Base-by-base conservation (phyloP, 2,797 vertebrate genomes). In the Harpagifer antarcticus region DNA sequence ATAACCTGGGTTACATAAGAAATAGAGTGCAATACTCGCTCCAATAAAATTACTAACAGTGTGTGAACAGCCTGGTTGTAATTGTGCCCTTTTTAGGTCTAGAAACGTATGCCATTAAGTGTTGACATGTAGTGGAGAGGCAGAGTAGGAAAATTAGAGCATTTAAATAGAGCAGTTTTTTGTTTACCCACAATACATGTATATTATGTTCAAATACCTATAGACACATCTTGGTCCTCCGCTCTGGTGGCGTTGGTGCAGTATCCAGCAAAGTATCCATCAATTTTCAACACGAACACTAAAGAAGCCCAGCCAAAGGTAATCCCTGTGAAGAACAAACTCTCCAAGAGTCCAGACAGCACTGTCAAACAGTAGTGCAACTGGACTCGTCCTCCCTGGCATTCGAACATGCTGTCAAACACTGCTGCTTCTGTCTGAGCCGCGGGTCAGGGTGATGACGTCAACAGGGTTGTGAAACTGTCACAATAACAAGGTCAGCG, bases 251-350 rank as follows among this genome's bases (percentile, higher is more conserved):
- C 37, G 44, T 84, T 86, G 47, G 87, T 43, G 65, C 96, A 95
- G 7, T 93, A 78, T 1, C 91, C 86, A 52, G 69, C 0, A 16
- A 96, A 97, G 88, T 96, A 96, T 16, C 54, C 37, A n/a, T 96
- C 89, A 1, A 47, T 45, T 86, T 96, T 96, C 49, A 97, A 91
- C 69, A 96, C 92, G 9, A 93, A 96, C 64, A 96, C 94, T 1
- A 97, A 91, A 0, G 96, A 96, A 1, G 94, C 88, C 95, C 96
- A 97, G 64, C 96, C 95, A 0, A 94, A 96, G 79, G 94, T 89
- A 68, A 95, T 31, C 1, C 96, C 96, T 0, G 94, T 91, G 61
- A 96, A 95, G 78, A 91, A 92, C 0, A 96, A 86, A 56, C 94
- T 95, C 72, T 96, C 96, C 82, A 96, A 64, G 17, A 96, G 86